A percentile compares a stretch with the other conserved stretches of the same genome.
phyloP scores from a whole-genome alignment of 2,888 invertebrate species.

The Bhutanitis thaidina region DNA sequence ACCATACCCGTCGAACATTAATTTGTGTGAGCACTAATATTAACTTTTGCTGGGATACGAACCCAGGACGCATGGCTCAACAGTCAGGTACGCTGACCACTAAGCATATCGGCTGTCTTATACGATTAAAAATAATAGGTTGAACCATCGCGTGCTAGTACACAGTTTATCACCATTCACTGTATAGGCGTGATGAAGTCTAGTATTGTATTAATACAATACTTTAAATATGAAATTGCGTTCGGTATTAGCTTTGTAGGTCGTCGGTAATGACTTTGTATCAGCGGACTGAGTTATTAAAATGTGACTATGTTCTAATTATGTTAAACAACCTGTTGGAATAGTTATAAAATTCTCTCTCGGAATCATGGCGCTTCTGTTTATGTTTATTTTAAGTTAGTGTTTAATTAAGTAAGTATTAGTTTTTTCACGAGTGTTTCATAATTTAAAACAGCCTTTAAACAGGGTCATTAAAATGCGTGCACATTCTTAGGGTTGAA shows the following conservation, averaged over 20 bases:
- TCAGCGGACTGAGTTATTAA: background rate
- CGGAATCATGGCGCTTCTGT: background rate
- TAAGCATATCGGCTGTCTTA: too few species aligned
- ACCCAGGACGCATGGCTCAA: too few species aligned
- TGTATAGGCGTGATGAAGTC: background rate
- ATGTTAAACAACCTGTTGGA: conserved; percentile 1
- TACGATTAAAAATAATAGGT: too few species aligned
- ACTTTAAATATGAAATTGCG: conserved; percentile 4
- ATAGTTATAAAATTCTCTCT: background rate
- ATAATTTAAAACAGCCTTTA: too few species aligned
- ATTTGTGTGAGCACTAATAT: too few species aligned
- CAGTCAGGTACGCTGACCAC: too few species aligned
- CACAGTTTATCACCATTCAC: background rate
- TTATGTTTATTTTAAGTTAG: background rate
- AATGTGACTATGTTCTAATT: background rate
- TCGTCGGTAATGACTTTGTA: conserved; percentile 2
- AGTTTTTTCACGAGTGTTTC: too few species aligned
- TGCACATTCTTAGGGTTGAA: too few species aligned
- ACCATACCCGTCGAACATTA: too few species aligned
- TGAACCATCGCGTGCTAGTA: background rate
- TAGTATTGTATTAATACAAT: background rate
- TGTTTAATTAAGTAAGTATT: too few species aligned
- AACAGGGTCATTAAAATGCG: too few species aligned
- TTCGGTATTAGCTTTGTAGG: conserved; percentile 5
- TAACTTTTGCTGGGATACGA: too few species aligned